Base-by-base conservation (phyloP, 2,797 vertebrate species). In the Anomalospiza imberbis region DNA sequence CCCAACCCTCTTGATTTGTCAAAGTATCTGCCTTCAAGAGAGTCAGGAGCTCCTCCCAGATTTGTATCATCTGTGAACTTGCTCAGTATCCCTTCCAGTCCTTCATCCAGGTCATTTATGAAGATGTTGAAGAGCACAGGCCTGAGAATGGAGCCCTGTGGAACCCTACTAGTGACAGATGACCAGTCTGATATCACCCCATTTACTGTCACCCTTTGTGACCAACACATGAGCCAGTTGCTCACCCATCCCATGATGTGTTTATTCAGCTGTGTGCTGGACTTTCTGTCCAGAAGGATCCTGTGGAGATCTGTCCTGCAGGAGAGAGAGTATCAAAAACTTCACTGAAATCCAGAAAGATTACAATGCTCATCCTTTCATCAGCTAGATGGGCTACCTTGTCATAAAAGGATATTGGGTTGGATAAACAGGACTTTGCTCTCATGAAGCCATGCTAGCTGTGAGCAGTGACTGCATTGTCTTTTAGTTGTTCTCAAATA, bases 161-260 rank as follows among this genome's bases (percentile, higher is more conserved):
- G 32, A 61, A 12, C 48, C 6, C 7, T 29, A 17, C 2, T n/a
- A 6, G 29, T 54, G 72, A 38, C 22, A 53, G 22, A 18, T 51
- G 21, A n/a, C n/a, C 29, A 51, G 32, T 60, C 28, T 60, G 8
- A 28, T 38, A 62, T 47, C n/a, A 29, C n/a, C 24, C 16, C 24
- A 5, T 29, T n/a, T 38, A 38, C 16, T 45, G 24, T 3, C 9
- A 38, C 8, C 22, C 25, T 17, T 40, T 53, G 19, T 40, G 40
- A 3, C 47, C 1, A 1, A n/a, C 24, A 2, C 16, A 12, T 17
- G 16, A 68, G 13, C 48, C 11, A 7, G 11, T 40, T 54, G 3
- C 34, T 70, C 13, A 61, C 11, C 1, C 40, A 12, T 61, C 13
- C 2, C 29, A 47, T 14, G 7, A 13, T 34, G 29, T 7, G 11